phyloP scores from a whole-genome alignment of 2,797 vertebrate genomes.

The Halcyon leucocephala region DNA sequence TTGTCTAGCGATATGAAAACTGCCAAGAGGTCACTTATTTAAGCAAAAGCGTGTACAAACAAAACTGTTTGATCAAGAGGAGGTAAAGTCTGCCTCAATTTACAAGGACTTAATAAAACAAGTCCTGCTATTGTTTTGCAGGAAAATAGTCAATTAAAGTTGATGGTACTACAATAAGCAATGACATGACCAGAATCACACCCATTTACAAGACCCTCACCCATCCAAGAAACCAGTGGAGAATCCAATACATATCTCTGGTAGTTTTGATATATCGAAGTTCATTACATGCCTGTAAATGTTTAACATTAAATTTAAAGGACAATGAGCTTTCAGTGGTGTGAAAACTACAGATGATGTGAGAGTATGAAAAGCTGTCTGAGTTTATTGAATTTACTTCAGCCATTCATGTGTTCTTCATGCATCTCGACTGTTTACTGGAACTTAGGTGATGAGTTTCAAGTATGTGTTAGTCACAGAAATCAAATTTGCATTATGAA shows the following conservation, averaged over 20 bases:
- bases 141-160: background rate
- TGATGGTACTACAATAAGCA: background rate
- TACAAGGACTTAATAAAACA: background rate
- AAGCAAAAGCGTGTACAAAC: background rate
- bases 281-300: background rate
- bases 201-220: background rate
- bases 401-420: background rate
- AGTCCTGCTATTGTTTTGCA: background rate
- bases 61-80: background rate
- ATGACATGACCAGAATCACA: background rate
- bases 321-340: background rate
- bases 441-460: background rate
- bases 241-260: background rate
- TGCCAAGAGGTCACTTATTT: background rate
- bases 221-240: background rate
- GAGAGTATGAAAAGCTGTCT: background rate
- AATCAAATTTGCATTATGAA: constrained; percentile 8
- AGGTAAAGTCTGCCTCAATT: background rate
- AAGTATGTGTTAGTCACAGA: background rate
- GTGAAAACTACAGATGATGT: background rate
- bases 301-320: background rate
- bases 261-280: background rate
- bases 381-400: background rate
- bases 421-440: background rate
- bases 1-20: background rate